Percentiles rank a stretch among this genome's conserved stretches.
These are phyloP conservation scores for Chloropsis cyanopogon DNA, from an alignment of 2,113 vertebrate species.

Conservation along the genomic window DNA sequence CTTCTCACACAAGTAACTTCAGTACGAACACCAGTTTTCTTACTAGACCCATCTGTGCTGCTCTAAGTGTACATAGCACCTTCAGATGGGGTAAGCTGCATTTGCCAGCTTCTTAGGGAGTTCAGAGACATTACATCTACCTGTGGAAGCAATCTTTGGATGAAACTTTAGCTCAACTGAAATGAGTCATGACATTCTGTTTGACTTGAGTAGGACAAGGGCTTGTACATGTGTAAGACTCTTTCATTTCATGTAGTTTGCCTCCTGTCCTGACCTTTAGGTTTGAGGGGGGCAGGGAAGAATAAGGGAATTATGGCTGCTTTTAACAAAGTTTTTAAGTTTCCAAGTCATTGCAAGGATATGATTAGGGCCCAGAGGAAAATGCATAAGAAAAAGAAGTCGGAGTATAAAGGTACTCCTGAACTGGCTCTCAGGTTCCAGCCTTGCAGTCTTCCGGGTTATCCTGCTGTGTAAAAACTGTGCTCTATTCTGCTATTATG, in stretches of 20 bases:
- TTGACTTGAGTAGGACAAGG: neutral
- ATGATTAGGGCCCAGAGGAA: neutral
- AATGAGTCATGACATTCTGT: neutral
- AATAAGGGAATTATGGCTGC: neutral
- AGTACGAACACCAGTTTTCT: neutral
- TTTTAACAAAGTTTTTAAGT: neutral
- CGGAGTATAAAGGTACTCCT: neutral
- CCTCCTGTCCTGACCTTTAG: neutral
- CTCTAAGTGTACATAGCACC: neutral
- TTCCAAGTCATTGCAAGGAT: neutral
- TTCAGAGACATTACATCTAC: neutral
- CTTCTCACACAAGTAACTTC: neutral
- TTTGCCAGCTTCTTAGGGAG: neutral
- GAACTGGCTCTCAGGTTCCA: neutral
- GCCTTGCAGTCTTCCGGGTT: neutral
- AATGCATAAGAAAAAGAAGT: neutral
- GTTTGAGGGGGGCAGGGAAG: fast-evolving
- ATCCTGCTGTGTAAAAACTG: neutral
- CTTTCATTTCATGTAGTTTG: neutral
- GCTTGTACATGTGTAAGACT: neutral
- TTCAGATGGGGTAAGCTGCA: neutral
- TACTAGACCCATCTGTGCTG: neutral
- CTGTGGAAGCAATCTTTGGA: neutral
- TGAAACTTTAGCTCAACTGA: neutral
- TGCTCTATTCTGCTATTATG: neutral